Evolutionary conservation across 2,113 vertebrate genomes (phyloP).

Genomic region (Tragulus kanchil): DNA sequence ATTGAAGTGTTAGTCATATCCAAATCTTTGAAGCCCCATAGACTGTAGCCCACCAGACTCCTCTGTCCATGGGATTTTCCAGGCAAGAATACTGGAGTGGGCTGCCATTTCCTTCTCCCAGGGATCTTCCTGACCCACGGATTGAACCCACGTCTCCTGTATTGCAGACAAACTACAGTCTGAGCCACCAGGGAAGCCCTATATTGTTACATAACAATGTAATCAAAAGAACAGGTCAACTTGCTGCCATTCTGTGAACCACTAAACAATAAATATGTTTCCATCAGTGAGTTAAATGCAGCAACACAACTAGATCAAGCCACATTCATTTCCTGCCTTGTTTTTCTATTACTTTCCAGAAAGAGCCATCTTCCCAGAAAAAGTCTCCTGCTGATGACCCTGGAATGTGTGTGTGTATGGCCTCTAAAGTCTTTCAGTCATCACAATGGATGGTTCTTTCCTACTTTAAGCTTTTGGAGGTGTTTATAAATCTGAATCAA

Average conservation of each 20-base stretch:
- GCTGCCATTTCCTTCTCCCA: too few species aligned
- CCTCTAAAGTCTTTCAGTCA: not conserved
- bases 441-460: not conserved
- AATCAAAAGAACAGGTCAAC: not conserved
- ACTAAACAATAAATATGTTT: not conserved
- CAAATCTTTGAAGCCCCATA: too few species aligned
- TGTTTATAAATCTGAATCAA: not conserved
- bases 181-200: not conserved
- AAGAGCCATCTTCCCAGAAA: not conserved
- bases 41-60: too few species aligned
- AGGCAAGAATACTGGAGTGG: too few species aligned
- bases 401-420: not conserved
- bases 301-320: not conserved
- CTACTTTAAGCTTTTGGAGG: not conserved
- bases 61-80: too few species aligned
- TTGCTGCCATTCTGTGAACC: not conserved
- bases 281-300: not conserved
- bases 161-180: too few species aligned
- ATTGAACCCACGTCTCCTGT: too few species aligned
- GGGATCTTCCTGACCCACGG: too few species aligned
- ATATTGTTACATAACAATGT: not conserved
- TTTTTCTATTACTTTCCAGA: not conserved
- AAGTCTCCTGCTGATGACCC: not conserved
- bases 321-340: not conserved
- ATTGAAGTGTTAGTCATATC: too few species aligned